Percentiles rank a stretch among this genome's conserved stretches.
These are phyloP conservation scores for Agrotis ipsilon DNA, from an alignment of 2,888 invertebrate species.

Conservation along the genomic window DNA sequence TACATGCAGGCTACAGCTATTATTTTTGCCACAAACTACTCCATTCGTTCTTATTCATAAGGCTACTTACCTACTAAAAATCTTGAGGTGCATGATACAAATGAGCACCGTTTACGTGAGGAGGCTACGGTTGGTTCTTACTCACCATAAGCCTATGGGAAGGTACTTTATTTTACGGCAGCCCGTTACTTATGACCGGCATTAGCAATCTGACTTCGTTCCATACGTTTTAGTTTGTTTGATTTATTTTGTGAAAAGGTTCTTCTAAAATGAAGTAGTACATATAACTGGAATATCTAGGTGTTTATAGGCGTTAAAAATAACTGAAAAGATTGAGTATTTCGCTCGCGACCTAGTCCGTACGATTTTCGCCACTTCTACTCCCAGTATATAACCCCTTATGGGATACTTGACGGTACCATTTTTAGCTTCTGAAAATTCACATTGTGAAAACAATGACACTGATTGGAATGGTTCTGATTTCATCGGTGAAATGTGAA, in stretches of 20 bases:
- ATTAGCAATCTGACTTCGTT: constrained; percentile 11
- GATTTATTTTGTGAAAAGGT: constrained; percentile 17
- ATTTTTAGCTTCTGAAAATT: too few species aligned
- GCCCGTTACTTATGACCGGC: constrained; percentile 6
- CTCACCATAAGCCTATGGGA: constrained; percentile 6
- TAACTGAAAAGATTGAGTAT: too few species aligned
- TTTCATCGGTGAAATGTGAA: too few species aligned
- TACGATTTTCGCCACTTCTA: too few species aligned
- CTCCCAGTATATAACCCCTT: too few species aligned
- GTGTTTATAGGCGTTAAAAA: background rate
- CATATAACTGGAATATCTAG: background rate
- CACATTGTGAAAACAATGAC: too few species aligned
- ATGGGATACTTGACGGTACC: too few species aligned
- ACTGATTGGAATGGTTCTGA: too few species aligned
- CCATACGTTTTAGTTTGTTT: constrained; percentile 12
- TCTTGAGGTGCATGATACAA: constrained; percentile 17
- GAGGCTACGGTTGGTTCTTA: constrained; percentile 10
- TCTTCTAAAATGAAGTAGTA: too few species aligned
- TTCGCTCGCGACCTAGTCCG: too few species aligned
- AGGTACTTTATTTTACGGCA: constrained; percentile 24
- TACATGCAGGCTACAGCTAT: too few species aligned
- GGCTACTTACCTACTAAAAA: constrained; percentile 10
- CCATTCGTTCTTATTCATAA: constrained; percentile 13
- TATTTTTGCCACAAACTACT: too few species aligned
- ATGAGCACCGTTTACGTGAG: constrained; percentile 31